Conservation (phyloP, 2,888 invertebrate species). For the Pheosia tremula region DNA sequence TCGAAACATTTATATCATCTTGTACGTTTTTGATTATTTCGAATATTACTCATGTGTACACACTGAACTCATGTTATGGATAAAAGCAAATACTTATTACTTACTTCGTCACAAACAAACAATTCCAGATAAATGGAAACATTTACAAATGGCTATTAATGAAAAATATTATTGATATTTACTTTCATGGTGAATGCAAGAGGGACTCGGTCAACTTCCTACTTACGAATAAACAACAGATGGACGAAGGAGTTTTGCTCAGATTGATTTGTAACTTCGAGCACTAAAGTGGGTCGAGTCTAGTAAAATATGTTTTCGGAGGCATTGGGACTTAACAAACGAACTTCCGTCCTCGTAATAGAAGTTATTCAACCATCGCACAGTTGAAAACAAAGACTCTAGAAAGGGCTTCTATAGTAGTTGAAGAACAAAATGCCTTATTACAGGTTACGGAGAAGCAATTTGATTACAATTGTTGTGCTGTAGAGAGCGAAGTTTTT, state of each 20-base stretch:
- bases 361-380: neutral
- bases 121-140: conserved; percentile 15
- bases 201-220: conserved; percentile 23
- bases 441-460: no score
- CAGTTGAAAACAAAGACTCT: no score
- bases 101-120: conserved; percentile 13
- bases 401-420: no score
- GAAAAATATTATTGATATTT: conserved; percentile 29
- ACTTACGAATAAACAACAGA: conserved; percentile 20
- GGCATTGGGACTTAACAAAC: conserved; percentile 11
- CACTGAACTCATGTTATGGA: neutral
- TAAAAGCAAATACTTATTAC: conserved; percentile 5
- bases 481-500: no score
- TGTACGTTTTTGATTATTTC: neutral
- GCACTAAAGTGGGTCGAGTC: conserved; percentile 28
- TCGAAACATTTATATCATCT: neutral
- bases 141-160: conserved; percentile 24
- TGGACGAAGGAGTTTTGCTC: conserved; percentile 18
- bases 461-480: no score
- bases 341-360: neutral
- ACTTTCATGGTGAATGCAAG: conserved; percentile 11
- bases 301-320: conserved; percentile 27
- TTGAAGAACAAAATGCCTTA: no score
- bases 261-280: conserved; percentile 19
- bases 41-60: neutral